These are phyloP conservation scores for Scalopus aquaticus DNA, from an alignment of 2,113 vertebrate species.

Conservation along the genomic window DNA sequence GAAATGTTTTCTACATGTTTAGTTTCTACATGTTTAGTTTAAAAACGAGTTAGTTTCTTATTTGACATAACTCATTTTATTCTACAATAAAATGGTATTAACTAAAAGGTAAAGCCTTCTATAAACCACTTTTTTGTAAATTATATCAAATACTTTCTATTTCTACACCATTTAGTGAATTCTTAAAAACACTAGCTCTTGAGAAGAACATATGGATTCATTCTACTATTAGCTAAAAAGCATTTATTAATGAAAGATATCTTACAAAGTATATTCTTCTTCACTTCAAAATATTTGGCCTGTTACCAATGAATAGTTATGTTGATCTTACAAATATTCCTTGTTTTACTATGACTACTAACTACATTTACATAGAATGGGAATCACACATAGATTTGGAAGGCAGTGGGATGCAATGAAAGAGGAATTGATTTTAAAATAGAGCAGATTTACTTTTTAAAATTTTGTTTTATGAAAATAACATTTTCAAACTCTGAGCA, in stretches of 20 bases:
- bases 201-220: background rate
- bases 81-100: background rate
- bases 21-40: background rate
- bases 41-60: background rate
- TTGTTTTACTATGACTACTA: background rate
- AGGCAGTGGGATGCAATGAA: background rate
- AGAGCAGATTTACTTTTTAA: background rate
- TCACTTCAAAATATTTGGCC: background rate
- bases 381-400: background rate
- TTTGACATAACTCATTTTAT: background rate
- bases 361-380: background rate
- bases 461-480: background rate
- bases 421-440: background rate
- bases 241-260: background rate
- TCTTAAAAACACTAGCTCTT: background rate
- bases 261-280: background rate
- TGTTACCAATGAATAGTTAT: background rate
- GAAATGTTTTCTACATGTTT: slow-evolving; percentile 12
- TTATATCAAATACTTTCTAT: background rate
- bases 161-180: background rate
- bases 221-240: background rate
- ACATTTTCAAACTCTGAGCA: background rate
- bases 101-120: background rate
- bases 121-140: background rate
- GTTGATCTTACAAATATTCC: background rate